Conservation (phyloP, 2,888 invertebrate genomes). For the Strigamia maritima region DNA sequence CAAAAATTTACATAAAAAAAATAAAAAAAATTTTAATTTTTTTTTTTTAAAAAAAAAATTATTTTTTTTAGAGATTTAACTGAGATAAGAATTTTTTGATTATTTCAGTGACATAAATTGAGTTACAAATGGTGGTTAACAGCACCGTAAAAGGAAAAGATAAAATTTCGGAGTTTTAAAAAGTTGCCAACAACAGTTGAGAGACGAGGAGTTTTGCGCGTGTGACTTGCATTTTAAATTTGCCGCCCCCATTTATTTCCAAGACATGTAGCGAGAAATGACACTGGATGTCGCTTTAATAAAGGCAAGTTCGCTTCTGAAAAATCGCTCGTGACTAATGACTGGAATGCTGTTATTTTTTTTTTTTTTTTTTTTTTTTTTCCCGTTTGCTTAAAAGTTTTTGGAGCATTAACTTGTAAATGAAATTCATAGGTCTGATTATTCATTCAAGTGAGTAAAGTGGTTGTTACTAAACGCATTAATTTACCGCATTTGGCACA, state of each 20-base stretch:
- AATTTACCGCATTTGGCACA: neutral
- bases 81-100: no score
- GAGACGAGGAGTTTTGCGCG: neutral
- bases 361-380: neutral
- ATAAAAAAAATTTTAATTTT: no score
- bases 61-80: no score
- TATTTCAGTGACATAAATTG: no score
- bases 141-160: no score
- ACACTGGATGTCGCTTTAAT: constrained; percentile 6
- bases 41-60: no score
- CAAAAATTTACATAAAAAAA: neutral
- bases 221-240: constrained; percentile 15
- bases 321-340: neutral
- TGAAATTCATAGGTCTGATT: constrained; percentile 10
- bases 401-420: neutral
- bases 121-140: no score
- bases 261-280: neutral
- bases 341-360: neutral
- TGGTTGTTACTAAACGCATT: constrained; percentile 1
- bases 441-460: neutral
- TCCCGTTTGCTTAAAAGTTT: neutral
- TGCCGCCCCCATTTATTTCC: neutral
- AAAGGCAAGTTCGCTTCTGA: neutral
- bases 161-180: no score
- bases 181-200: neutral